Evolutionary conservation across 2,113 vertebrate genomes (phyloP).

Genomic region (Rhineura floridana): DNA sequence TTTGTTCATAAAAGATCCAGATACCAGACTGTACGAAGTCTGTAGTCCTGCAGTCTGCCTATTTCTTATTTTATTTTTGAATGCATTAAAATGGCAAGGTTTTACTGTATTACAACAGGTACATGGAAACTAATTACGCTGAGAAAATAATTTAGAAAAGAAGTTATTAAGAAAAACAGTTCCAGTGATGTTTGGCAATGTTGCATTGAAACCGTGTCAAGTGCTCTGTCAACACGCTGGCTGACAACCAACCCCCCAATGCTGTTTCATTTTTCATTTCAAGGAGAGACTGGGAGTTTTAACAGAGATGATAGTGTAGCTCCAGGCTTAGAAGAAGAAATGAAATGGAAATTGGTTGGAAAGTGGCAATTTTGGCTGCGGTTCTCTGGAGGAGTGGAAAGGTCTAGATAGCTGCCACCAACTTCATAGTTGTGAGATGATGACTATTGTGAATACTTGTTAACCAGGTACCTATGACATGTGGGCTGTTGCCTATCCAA

Average conservation of each 20-base stretch:
- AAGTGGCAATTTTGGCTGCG: not conserved
- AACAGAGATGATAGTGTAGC: not conserved
- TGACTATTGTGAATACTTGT: not conserved
- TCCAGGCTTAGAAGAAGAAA: not conserved
- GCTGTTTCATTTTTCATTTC: not conserved
- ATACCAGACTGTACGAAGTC: not conserved
- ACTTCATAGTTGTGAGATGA: not conserved
- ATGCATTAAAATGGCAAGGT: not conserved
- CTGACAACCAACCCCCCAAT: constrained; percentile 14
- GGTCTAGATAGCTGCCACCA: not conserved
- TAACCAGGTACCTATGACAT: too few relatives aligned
- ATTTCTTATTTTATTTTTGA: not conserved
- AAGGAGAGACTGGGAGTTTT: not conserved
- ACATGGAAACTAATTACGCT: constrained; percentile 12
- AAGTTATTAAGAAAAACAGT: constrained; percentile 22
- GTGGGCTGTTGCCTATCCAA: not conserved
- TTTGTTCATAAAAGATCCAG: not conserved
- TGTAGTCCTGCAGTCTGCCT: not conserved
- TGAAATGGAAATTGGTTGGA: not conserved
- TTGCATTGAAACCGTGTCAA: constrained; percentile 23
- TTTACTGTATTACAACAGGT: not conserved
- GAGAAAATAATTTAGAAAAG: not conserved
- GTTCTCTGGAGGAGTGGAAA: not conserved
- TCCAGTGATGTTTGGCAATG: constrained; percentile 15
- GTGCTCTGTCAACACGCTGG: constrained; percentile 29